These are phyloP conservation scores for Botrylloides violaceus DNA, from an alignment of 23 tunicate genomes.

Conservation along the genomic window DNA sequence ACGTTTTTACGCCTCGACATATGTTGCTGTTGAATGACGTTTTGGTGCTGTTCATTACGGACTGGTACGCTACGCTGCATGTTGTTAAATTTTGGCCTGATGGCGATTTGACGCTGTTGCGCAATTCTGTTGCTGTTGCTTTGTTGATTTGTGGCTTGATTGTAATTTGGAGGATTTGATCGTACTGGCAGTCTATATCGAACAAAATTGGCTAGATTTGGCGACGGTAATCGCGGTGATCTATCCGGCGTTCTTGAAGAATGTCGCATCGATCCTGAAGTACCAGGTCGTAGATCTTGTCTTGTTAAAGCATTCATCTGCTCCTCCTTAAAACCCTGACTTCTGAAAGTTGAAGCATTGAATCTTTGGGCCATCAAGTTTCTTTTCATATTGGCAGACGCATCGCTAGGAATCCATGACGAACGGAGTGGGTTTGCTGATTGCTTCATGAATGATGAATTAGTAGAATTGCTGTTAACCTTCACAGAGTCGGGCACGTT, in stretches of 20 bases:
- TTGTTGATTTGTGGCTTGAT: constrained; percentile 3
- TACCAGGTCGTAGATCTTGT: background rate
- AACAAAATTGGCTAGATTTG: background rate
- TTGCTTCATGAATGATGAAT: background rate
- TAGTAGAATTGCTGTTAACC: background rate
- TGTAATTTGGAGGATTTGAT: background rate
- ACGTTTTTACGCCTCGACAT: background rate
- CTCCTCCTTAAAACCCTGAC: background rate
- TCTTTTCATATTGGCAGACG: constrained; percentile 1
- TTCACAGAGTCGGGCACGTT: background rate
- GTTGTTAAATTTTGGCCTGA: background rate
- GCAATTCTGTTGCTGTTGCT: background rate
- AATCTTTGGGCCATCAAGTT: constrained; percentile 1
- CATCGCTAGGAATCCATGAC: background rate
- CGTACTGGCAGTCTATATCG: too few species aligned
- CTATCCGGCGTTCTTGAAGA: too few species aligned
- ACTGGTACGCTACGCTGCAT: background rate
- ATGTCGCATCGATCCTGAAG: background rate
- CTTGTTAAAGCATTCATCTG: background rate
- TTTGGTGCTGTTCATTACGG: background rate
- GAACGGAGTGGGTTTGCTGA: too few species aligned
- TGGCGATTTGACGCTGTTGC: background rate
- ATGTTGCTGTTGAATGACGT: background rate
- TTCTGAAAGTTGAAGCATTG: background rate
- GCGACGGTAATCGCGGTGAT: background rate